Conservation (phyloP, 1,140 invertebrate genomes). For the Ladona fulva region DNA sequence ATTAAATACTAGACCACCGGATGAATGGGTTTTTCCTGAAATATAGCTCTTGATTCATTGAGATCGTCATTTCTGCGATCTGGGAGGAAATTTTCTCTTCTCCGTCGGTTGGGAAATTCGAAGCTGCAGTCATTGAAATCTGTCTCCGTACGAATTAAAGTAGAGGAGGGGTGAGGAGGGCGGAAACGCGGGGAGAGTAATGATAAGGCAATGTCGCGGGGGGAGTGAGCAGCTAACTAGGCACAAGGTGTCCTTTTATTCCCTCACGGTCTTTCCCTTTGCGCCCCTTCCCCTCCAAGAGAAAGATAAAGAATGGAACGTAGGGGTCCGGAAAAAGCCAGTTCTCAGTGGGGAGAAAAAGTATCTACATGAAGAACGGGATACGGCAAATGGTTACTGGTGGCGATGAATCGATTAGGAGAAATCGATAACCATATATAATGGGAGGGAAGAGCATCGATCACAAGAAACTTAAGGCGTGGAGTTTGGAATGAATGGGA, state of each 20-base stretch:
- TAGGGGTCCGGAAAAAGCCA: not conserved
- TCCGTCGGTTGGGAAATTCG: no score
- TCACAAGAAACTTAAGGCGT: not conserved
- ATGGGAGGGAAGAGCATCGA: not conserved
- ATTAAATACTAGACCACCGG: no score
- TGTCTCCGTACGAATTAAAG: not conserved
- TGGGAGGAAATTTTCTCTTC: no score
- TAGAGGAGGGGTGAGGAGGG: not conserved
- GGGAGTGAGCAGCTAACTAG: not conserved
- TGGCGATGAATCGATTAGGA: constrained; percentile 4
- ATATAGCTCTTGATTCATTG: no score
- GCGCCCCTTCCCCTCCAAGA: not conserved
- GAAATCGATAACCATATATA: not conserved
- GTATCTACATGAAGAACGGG: not conserved
- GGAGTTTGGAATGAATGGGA: not conserved
- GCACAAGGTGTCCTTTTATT: not conserved
- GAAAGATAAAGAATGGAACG: not conserved
- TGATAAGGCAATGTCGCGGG: not conserved
- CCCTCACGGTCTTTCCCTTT: not conserved
- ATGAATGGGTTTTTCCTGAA: no score
- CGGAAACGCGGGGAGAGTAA: not conserved
- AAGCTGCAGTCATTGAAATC: not conserved
- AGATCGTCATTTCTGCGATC: no score
- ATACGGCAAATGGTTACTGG: not conserved
- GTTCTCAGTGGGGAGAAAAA: not conserved